Evolutionary conservation across 30 jellyfish, hydroid and myxozoan genomes (phyloP).

Genomic region (Catostylus mosaicus): DNA sequence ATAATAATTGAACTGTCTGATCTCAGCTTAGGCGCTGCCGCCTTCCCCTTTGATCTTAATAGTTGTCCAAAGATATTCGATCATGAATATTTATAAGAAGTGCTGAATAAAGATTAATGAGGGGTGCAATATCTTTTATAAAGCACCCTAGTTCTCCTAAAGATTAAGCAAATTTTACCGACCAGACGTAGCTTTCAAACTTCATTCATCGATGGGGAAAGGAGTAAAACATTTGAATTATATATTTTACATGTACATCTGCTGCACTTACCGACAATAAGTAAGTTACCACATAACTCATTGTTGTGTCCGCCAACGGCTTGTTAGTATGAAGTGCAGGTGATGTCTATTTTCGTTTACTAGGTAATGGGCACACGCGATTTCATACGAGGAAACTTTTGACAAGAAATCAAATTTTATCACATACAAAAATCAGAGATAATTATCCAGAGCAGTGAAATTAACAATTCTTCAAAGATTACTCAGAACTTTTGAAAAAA

Average conservation of each 20-base stretch:
- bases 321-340: too few species aligned
- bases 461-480: too few species aligned
- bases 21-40: conserved; percentile 56
- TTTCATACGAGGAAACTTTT: too few species aligned
- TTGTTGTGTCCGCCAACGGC: too few species aligned
- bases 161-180: background rate
- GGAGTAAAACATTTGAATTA: background rate
- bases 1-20: conserved; percentile 20
- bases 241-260: background rate
- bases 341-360: too few species aligned
- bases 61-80: background rate
- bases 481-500: too few species aligned
- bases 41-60: background rate
- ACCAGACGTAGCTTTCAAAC: conserved; percentile 1
- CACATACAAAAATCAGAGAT: too few species aligned
- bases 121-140: conserved; percentile 16
- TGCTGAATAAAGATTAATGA: conserved; percentile 20
- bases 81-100: background rate
- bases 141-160: conserved; percentile 17
- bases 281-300: background rate
- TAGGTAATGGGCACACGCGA: too few species aligned
- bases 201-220: background rate
- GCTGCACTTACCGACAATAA: background rate
- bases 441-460: too few species aligned
- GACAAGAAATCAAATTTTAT: too few species aligned